Conservation (phyloP, 30 jellyfish, hydroid and myxozoan genomes). For the Aurelia sp. region DNA sequence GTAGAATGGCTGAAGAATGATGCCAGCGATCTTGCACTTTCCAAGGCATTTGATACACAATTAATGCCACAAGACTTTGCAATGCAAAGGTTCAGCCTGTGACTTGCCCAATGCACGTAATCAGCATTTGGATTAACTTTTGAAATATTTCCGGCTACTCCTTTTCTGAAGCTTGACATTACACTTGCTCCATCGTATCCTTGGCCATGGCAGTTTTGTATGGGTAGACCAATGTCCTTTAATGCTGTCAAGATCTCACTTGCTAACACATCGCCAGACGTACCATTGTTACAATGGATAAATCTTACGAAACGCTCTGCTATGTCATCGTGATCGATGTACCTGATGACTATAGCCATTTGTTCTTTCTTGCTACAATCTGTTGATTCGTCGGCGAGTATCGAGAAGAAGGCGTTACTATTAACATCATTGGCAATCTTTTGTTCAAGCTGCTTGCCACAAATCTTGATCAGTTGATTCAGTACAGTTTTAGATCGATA, state of each 20-base stretch:
- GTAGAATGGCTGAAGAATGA: conserved; percentile 32
- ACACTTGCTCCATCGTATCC: conserved; percentile 57
- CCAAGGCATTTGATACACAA: conserved; percentile 13
- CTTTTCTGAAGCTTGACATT: conserved; percentile 45
- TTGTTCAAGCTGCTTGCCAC: conserved; percentile 51
- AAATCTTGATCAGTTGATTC: conserved; percentile 33
- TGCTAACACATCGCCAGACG: conserved; percentile 28
- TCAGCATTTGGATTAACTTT: conserved; percentile 47
- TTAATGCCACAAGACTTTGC: conserved; percentile 24
- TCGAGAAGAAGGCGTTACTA: conserved; percentile 14
- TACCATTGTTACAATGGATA: conserved; percentile 41
- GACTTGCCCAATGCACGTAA: conserved; percentile 66
- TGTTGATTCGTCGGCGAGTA: conserved; percentile 59
- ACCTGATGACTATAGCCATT: conserved; percentile 37
- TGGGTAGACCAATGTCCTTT: conserved; percentile 24
- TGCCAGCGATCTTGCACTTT: not conserved
- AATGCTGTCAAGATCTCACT: conserved; percentile 30
- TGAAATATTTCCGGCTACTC: conserved; percentile 47
- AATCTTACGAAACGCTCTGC: conserved; percentile 34
- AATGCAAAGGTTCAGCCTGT: conserved; percentile 43
- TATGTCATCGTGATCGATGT: conserved; percentile 11
- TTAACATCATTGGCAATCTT: not conserved
- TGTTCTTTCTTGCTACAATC: conserved; percentile 53
- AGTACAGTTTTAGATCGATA: conserved; percentile 62
- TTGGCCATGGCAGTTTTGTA: conserved; percentile 63